A percentile compares a stretch with the other conserved stretches of the same genome.
Conservation (phyloP, 37 sponge, comb jelly and placozoan genomes). For the Petrosia ficiformis region DNA sequence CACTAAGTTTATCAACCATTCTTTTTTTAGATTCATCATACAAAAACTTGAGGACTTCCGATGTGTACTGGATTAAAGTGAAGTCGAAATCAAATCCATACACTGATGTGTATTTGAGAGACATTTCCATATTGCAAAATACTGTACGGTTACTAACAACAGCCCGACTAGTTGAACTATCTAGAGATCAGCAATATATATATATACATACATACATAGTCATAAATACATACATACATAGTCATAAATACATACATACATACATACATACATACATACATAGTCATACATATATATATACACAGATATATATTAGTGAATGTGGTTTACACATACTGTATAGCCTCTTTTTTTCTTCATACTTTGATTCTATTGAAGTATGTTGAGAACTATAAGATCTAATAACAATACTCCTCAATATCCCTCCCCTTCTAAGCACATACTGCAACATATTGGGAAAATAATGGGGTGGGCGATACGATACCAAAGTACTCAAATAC, state of each 20-base stretch:
- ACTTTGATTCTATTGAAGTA: no score
- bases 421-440: no score
- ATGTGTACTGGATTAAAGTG: conserved; percentile 89
- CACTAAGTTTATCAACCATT: conserved; percentile 64
- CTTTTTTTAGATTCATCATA: conserved; percentile 73
- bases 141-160: conserved; percentile 57
- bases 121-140: conserved; percentile 89
- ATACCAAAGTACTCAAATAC: no score
- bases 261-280: neutral
- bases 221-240: neutral
- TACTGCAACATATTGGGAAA: no score
- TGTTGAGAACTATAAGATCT: no score
- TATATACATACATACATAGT: neutral
- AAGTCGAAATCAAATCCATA: conserved; percentile 99
- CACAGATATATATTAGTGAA: no score
- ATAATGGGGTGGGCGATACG: no score
- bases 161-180: neutral
- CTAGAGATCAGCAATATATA: conserved; percentile 3
- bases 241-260: neutral
- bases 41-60: conserved; percentile 67
- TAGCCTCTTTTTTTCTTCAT: no score
- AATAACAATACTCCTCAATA: no score
- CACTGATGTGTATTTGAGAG: conserved; percentile 80
- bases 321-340: no score
- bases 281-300: no score